Conservation (phyloP, 2,888 invertebrate genomes). For the Microctonus brassicae region DNA sequence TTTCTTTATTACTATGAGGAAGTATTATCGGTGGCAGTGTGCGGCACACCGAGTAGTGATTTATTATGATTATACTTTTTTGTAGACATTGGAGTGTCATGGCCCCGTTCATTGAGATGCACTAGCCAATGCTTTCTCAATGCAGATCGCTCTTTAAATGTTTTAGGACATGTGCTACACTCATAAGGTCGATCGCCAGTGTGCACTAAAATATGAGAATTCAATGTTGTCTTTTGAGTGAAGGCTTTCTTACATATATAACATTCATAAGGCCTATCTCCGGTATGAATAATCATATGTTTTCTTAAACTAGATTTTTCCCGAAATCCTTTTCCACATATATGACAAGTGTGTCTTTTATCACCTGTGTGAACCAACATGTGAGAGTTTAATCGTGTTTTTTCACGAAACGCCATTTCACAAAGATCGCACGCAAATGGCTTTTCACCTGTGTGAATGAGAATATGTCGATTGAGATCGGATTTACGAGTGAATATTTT, state of each 20-base stretch:
- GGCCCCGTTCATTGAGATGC: slow-evolving; percentile 57
- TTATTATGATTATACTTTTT: slow-evolving; percentile 64
- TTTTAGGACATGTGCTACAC: slow-evolving; percentile 61
- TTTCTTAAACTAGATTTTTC: slow-evolving; percentile 61
- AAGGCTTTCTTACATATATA: slow-evolving; percentile 63
- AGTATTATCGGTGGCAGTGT: slow-evolving; percentile 60
- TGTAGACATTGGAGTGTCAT: slow-evolving; percentile 58
- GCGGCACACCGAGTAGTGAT: slow-evolving; percentile 57
- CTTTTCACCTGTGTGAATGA: slow-evolving; percentile 65
- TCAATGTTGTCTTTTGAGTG: slow-evolving; percentile 61
- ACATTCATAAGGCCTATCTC: slow-evolving; percentile 62
- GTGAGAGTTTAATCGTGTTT: slow-evolving; percentile 63
- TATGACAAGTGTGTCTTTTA: slow-evolving; percentile 61
- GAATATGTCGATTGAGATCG: slow-evolving; percentile 63
- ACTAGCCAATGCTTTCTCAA: slow-evolving; percentile 61
- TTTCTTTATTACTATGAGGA: slow-evolving; percentile 51
- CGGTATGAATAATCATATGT: slow-evolving; percentile 63
- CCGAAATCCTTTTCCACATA: slow-evolving; percentile 61
- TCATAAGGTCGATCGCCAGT: slow-evolving; percentile 59
- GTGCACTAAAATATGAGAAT: slow-evolving; percentile 62
- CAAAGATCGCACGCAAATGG: slow-evolving; percentile 63
- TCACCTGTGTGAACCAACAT: slow-evolving; percentile 64
- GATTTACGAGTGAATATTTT: slow-evolving; percentile 66
- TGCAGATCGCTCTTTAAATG: slow-evolving; percentile 58
- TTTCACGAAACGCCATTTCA: slow-evolving; percentile 64